Evolutionary conservation across 2,113 vertebrate species (phyloP), one percentile per base, ranked within the genome.

Genomic region (Corythornis cristatus): DNA sequence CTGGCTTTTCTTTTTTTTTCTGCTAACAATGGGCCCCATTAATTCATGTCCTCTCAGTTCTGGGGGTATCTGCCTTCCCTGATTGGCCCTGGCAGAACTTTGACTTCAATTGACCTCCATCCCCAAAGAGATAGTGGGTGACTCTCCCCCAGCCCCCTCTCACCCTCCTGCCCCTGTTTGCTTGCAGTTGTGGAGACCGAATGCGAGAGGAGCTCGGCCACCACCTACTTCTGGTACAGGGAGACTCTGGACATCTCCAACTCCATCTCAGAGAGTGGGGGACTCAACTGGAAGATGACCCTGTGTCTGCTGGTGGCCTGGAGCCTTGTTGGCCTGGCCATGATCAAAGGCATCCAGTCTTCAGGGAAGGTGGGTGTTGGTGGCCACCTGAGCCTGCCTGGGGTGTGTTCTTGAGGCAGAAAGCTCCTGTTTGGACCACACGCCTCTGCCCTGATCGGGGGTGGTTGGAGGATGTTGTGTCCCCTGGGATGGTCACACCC

Each of bases 171-270:
- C 21, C 64, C 45, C 76, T 83, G 60, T 28, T 91, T 1, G 28
- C 1, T 96, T 97, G 62, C 91, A 99, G 99, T 98, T 84, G 98
- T 99, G 94, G 99, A 98, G 95, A 93, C 99, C 0, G 99, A 99
- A 96, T 99, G 99, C 9, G 99, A 99, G 73, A 99, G 98, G 97
- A 99, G 99, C 96, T 99, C 99, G 0, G 99, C 99, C 83, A 99
- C 99, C 45, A 99, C 99, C 42, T 99, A 99, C 96, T 99, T 99
- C 98, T 99, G 99, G 99, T 99, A 99, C 96, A 98, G 99, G 9
- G 98, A 99, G 97, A 96, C 99, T 50, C 90, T 99, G 87, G 99
- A 99, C 96, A 99, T 99, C 96, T 99, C 99, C 96, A 98, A 98
- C 97, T 98, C 97, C 94, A 99, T 99, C 86, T 99, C 98, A 0